phyloP scores from a whole-genome alignment of 2,888 invertebrate species.

The Subacronicta megacephala region DNA sequence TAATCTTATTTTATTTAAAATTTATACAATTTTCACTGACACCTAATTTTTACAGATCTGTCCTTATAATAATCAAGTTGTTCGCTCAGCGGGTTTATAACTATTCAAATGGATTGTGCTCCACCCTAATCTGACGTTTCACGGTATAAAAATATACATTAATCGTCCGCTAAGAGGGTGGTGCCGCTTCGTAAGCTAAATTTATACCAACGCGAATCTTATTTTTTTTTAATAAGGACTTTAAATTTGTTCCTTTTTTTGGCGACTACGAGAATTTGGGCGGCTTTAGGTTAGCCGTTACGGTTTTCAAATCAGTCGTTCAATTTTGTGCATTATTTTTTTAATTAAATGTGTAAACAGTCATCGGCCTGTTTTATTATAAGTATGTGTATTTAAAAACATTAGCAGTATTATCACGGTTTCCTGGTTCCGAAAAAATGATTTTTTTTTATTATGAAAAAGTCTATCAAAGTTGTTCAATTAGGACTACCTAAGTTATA shows the following conservation, averaged over 20 bases:
- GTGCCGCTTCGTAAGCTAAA: constrained; percentile 64
- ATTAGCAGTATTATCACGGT: too few species aligned
- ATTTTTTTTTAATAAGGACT: constrained; percentile 20
- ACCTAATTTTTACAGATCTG: constrained; percentile 9
- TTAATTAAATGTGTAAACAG: too few species aligned
- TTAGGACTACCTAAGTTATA: too few species aligned
- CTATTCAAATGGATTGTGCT: constrained; percentile 69
- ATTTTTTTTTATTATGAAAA: too few species aligned
- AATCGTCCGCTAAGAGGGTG: constrained; percentile 68
- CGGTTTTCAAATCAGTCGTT: too few species aligned
- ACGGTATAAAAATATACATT: constrained; percentile 75
- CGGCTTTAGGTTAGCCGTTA: too few species aligned
- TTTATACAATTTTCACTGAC: constrained; percentile 17
- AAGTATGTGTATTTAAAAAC: too few species aligned
- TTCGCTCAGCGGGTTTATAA: constrained; percentile 63
- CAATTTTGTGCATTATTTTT: too few species aligned
- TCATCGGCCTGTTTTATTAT: too few species aligned
- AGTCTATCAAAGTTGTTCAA: too few species aligned
- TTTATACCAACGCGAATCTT: constrained; percentile 47
- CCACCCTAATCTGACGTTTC: constrained; percentile 69
- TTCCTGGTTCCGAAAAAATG: too few species aligned
- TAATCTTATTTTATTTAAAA: not conserved
- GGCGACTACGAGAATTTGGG: too few species aligned
- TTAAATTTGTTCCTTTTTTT: not conserved
- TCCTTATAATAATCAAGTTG: constrained; percentile 56